Conservation (phyloP, 2,113 vertebrate species). For the Spilogale gracilis region DNA sequence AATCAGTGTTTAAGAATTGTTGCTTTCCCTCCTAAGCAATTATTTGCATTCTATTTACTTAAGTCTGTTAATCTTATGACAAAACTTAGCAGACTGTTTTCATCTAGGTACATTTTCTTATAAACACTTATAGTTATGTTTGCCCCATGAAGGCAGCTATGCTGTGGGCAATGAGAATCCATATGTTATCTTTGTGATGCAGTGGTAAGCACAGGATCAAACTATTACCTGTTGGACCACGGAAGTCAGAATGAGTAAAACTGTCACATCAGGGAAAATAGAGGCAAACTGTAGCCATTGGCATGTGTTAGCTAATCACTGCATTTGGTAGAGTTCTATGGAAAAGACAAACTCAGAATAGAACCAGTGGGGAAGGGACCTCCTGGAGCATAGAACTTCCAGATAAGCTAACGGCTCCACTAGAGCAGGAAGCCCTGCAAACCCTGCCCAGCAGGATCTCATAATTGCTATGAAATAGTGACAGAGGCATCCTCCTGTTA, state of each 20-base stretch:
- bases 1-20: not conserved
- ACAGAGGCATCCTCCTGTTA: constrained; percentile 50
- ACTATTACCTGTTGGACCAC: not conserved
- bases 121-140: not conserved
- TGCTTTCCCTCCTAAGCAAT: not conserved
- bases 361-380: not conserved
- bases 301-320: not conserved
- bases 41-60: not conserved
- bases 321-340: not conserved
- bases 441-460: constrained; percentile 42
- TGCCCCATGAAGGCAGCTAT: not conserved
- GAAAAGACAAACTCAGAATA: not conserved
- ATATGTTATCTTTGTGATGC: not conserved
- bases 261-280: not conserved
- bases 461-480: constrained; percentile 49
- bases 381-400: not conserved
- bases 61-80: not conserved
- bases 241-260: not conserved
- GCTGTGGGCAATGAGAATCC: not conserved
- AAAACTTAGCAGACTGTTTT: not conserved
- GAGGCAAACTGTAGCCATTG: not conserved
- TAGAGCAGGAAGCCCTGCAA: constrained; percentile 23
- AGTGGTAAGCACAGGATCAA: not conserved
- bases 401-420: constrained; percentile 15
- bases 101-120: not conserved